A percentile compares a stretch with the other conserved stretches of the same genome.
Evolutionary conservation across 2,797 vertebrate species (phyloP).

Genomic region (Ctenochaetus hawaiiensis): DNA sequence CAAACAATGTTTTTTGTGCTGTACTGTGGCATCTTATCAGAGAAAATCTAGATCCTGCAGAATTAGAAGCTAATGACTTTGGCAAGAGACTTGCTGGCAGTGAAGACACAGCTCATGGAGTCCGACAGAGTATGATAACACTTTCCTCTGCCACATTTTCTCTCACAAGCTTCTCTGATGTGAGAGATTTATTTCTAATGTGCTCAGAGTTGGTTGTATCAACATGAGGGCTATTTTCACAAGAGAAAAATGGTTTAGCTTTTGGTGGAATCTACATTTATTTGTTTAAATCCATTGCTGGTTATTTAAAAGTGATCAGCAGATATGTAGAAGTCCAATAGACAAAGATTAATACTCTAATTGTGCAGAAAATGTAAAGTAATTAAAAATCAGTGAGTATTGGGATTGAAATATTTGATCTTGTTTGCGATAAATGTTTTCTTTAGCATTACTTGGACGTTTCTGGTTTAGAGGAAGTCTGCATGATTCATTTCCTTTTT

Average conservation of each 20-base stretch:
- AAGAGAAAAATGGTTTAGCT: background rate
- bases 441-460: no score
- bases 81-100: constrained; percentile 54
- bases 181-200: constrained; percentile 16
- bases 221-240: background rate
- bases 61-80: constrained; percentile 69
- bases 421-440: no score
- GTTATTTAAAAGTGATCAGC: background rate
- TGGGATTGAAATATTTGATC: no score
- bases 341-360: no score
- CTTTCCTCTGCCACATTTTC: constrained; percentile 38
- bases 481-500: no score
- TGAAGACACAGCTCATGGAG: constrained; percentile 39
- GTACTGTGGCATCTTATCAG: constrained; percentile 52
- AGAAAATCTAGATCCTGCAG: constrained; percentile 58
- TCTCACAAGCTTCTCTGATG: constrained; percentile 18
- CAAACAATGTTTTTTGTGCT: constrained; percentile 22
- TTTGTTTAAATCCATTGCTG: background rate
- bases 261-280: background rate
- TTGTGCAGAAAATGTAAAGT: no score
- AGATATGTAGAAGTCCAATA: no score
- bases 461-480: no score
- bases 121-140: constrained; percentile 42
- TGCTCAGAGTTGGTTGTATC: background rate
- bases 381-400: no score